Base-by-base conservation (phyloP, 2,888 invertebrate genomes). In the Agrotis exclamationis region DNA sequence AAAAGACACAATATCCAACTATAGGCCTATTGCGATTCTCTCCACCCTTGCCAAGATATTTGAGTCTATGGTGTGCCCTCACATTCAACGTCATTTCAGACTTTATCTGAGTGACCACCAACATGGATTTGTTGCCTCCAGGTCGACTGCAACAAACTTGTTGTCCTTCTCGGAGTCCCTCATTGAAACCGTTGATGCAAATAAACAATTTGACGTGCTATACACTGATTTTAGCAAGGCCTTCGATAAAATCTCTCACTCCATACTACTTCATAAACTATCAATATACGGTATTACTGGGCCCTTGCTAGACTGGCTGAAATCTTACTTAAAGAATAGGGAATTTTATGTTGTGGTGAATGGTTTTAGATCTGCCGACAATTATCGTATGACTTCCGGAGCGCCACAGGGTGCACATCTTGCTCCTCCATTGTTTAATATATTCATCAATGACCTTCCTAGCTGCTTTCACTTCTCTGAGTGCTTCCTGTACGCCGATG, bases 341-440 rank as follows among this genome's bases (percentile, higher is more conserved):
- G 48, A 60, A 28, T 60, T 60, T 48, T 60, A 28, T 60, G 48
- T 60, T 14, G 60, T 60, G 11, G 60, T 45, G 2, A 63, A 45
- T 9, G 54, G 54, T 22, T 57, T 33, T 33, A 33, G 33, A 4
- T 39, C 48, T 13, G n/a, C 56, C 18, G 33, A 56, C 56, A 56
- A 56, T n/a, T 56, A 56, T 33, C n/a, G n/a, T 28, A 56, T 56
- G 56, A 33, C 28, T n/a, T 56, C 56, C 11, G 56, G 33, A 33
- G 56, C 56, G n/a, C 33, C 56, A 13, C 56, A 56, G n/a, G 56
- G 56, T 33, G 6, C 33, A 33, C 33, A 33, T 33, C 33, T 33
- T 33, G 33, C 33, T 33, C 5, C 33, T 33, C 6, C 7, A 33
- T 33, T 33, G 33, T 33, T 33, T 33, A 33, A 7, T 33, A 33